Evolutionary conservation across 2,888 invertebrate species (phyloP).

Genomic region (Nysson spinosus): DNA sequence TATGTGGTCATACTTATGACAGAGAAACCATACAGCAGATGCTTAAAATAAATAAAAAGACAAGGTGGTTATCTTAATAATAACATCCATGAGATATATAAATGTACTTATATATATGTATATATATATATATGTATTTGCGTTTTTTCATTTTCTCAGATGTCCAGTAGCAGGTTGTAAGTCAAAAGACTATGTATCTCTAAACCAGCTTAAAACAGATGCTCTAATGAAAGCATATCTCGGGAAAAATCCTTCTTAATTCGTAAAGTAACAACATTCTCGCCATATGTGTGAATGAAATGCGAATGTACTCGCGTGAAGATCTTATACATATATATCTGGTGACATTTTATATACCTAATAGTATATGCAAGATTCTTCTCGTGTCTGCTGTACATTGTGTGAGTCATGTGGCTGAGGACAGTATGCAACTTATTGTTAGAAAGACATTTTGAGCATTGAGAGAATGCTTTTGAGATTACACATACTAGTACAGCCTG

Average conservation of each 20-base stretch:
- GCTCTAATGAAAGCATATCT: conserved; percentile 65
- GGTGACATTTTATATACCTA: not conserved
- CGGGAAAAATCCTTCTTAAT: conserved; percentile 54
- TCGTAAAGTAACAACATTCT: not conserved
- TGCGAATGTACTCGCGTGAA: not conserved
- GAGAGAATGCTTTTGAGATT: conserved; percentile 14
- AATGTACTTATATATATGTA: no score
- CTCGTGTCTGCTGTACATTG: not conserved
- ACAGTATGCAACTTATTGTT: not conserved
- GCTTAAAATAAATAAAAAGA: conserved; percentile 61
- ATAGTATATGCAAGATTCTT: not conserved
- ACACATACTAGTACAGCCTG: conserved; percentile 6
- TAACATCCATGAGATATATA: not conserved
- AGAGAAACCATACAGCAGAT: conserved; percentile 60
- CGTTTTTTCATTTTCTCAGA: conserved; percentile 50
- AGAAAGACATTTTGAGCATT: not conserved
- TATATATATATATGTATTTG: not conserved
- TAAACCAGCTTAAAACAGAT: conserved; percentile 60
- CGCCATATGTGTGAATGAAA: no score
- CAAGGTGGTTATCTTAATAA: conserved; percentile 58
- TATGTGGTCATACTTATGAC: conserved; percentile 73
- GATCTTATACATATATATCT: not conserved
- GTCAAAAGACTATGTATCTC: conserved; percentile 55
- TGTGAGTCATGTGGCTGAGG: conserved; percentile 1
- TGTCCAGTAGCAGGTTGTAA: conserved; percentile 72